phyloP scores from a whole-genome alignment of 2,113 vertebrate species.

The Oncorhynchus mykiss region DNA sequence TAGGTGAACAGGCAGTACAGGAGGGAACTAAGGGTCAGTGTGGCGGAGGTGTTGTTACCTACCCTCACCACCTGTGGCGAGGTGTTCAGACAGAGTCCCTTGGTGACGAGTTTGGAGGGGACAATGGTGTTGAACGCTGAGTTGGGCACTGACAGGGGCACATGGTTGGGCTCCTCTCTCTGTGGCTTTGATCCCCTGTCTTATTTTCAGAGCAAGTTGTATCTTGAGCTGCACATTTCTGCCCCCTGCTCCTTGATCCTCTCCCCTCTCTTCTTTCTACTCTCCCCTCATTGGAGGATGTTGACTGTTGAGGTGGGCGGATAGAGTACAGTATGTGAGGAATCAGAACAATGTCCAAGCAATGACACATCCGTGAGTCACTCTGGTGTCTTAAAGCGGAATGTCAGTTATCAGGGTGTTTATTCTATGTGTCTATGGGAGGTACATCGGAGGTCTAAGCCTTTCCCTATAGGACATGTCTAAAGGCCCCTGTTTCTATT shows the following conservation, averaged over 20 bases:
- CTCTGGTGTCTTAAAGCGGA: constrained; percentile 42
- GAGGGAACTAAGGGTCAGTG: too few relatives aligned
- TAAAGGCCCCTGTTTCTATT: too few relatives aligned
- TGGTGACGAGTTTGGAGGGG: too few relatives aligned
- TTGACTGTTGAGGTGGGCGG: background rate
- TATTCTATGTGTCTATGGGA: constrained; percentile 36
- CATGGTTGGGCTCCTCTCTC: constrained; percentile 25
- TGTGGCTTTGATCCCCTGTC: too few relatives aligned
- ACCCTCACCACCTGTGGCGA: too few relatives aligned
- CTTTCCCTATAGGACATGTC: background rate
- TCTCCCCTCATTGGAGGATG: constrained; percentile 1
- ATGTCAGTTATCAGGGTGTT: constrained; percentile 45
- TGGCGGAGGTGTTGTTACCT: too few relatives aligned
- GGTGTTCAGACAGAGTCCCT: too few relatives aligned
- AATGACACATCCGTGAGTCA: constrained; percentile 49
- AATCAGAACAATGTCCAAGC: constrained; percentile 59
- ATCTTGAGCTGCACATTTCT: too few relatives aligned
- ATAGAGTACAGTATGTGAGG: constrained; percentile 31
- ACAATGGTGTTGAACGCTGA: too few relatives aligned
- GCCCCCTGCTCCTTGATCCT: background rate
- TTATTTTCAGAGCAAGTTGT: too few relatives aligned
- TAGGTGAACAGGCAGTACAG: too few relatives aligned
- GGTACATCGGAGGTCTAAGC: background rate
- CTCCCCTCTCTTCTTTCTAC: background rate
- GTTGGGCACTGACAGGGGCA: constrained; percentile 12